Evolutionary conservation across 2,888 invertebrate species (phyloP).

Genomic region (Eupithecia centaureata): DNA sequence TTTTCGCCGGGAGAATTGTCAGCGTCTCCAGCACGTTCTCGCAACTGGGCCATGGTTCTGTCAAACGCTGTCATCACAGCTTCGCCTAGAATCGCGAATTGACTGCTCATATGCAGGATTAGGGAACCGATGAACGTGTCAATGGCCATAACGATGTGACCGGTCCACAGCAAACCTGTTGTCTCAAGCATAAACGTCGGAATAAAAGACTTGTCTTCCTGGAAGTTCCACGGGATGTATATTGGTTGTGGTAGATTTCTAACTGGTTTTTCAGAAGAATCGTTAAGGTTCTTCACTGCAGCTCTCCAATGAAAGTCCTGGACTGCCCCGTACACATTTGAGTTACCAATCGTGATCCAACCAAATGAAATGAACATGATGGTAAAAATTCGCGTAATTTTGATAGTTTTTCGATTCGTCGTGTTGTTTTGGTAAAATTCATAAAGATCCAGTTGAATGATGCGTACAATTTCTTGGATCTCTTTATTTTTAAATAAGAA

Average conservation of each 20-base stretch:
- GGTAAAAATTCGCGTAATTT: conserved; percentile 64
- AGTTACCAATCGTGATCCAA: conserved; percentile 75
- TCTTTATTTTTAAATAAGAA: conserved; percentile 73
- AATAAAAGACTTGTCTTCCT: conserved; percentile 64
- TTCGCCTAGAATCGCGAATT: conserved; percentile 70
- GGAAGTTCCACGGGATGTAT: conserved; percentile 78
- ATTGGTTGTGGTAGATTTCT: conserved; percentile 76
- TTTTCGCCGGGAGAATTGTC: neutral
- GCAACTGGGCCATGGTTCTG: conserved; percentile 61
- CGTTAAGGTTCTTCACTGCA: conserved; percentile 59
- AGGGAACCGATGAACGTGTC: conserved; percentile 77
- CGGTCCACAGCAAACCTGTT: conserved; percentile 75
- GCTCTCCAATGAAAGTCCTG: conserved; percentile 72
- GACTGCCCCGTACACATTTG: conserved; percentile 69
- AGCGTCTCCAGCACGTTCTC: conserved; percentile 29
- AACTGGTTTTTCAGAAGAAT: conserved; percentile 54
- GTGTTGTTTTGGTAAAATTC: conserved; percentile 69
- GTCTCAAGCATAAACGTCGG: conserved; percentile 72
- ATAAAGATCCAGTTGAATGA: conserved; percentile 66
- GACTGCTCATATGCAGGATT: conserved; percentile 75
- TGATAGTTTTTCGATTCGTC: conserved; percentile 63
- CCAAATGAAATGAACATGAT: conserved; percentile 72
- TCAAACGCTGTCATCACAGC: conserved; percentile 70
- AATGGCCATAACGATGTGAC: conserved; percentile 77
- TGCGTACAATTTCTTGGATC: conserved; percentile 71